These are phyloP conservation scores for Athene noctua DNA, from an alignment of 2,113 vertebrate genomes.

Conservation along the genomic window DNA sequence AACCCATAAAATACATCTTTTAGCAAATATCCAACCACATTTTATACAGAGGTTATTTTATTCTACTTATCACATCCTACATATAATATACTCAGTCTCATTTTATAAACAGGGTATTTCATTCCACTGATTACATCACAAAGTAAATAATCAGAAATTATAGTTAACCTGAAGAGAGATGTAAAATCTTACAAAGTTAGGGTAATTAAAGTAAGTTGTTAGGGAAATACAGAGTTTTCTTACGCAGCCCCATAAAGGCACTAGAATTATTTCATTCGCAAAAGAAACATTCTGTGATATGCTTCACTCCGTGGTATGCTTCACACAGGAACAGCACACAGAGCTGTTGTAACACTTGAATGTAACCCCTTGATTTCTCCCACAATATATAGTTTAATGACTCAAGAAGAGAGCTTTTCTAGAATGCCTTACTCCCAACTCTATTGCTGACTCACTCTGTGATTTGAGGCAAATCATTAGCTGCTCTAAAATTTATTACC, in stretches of 20 bases:
- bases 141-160: neutral
- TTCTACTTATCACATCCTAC: neutral
- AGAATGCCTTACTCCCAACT: neutral
- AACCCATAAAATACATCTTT: neutral
- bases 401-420: neutral
- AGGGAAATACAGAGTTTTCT: neutral
- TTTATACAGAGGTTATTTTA: neutral
- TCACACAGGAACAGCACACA: neutral
- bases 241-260: neutral
- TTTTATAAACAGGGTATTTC: neutral
- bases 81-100: accelerated
- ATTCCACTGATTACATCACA: neutral
- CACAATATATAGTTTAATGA: neutral
- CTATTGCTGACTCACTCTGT: neutral
- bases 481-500: neutral
- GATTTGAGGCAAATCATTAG: neutral
- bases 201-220: neutral
- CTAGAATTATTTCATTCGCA: neutral
- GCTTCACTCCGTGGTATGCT: neutral
- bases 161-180: neutral
- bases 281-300: neutral
- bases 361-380: neutral
- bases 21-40: neutral
- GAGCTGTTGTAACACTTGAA: neutral
- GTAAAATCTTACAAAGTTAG: neutral